Percentiles rank a stretch among this genome's conserved stretches.
phyloP scores from a whole-genome alignment of 2,113 vertebrate genomes.

The Chaenogobius annularis region DNA sequence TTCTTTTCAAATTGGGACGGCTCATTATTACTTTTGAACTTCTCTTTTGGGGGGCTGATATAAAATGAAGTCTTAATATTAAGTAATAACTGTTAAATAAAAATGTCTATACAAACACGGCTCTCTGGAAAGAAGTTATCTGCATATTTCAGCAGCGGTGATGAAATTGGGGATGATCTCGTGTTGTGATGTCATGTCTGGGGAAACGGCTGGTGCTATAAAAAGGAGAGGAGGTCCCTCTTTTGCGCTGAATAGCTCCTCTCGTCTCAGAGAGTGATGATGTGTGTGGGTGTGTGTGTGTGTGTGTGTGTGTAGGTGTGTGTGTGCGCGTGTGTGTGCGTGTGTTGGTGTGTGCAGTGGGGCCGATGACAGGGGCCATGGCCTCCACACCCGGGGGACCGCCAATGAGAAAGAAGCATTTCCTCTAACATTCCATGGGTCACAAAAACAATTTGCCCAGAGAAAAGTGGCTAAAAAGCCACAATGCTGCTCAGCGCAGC shows the following conservation, averaged over 20 bases:
- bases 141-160: conserved; percentile 18
- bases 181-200: conserved; percentile 78
- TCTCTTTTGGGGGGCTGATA: conserved; percentile 56
- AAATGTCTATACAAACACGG: conserved; percentile 22
- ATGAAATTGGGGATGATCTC: conserved; percentile 69
- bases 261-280: conserved; percentile 66
- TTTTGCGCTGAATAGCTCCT: conserved; percentile 78
- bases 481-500: conserved; percentile 52
- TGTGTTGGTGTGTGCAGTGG: conserved; percentile 54
- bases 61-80: conserved; percentile 26
- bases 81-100: conserved; percentile 65
- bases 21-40: conserved; percentile 80
- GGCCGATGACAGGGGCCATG: conserved; percentile 79
- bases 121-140: conserved; percentile 19
- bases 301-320: too few species aligned
- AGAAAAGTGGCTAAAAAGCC: conserved; percentile 77
- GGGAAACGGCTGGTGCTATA: conserved; percentile 64
- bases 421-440: conserved; percentile 79
- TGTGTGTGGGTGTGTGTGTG: not conserved
- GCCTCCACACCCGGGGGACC: conserved; percentile 77
- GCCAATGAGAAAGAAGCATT: conserved; percentile 83
- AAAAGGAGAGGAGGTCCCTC: conserved; percentile 73
- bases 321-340: conserved; percentile 1
- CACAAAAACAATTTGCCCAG: conserved; percentile 81
- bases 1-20: conserved; percentile 75